These are phyloP conservation scores for Thaumatotibia leucotreta DNA, from an alignment of 1,140 invertebrate genomes.

Conservation along the genomic window DNA sequence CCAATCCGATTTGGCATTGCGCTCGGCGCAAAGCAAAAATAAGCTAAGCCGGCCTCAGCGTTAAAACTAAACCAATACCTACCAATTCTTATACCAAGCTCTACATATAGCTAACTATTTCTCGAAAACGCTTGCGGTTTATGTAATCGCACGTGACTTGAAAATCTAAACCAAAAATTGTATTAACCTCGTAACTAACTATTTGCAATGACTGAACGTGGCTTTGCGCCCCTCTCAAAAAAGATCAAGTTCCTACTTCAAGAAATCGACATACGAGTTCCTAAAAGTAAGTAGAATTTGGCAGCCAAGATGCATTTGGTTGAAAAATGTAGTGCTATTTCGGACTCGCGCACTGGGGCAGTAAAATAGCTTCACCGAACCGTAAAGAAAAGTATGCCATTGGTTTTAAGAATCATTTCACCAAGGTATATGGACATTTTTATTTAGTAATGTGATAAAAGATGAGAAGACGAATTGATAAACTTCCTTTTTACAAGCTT, in stretches of 20 bases:
- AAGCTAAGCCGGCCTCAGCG: slow-evolving; percentile 47
- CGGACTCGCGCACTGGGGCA: background rate
- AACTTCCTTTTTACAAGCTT: no score
- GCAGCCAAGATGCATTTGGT: slow-evolving; percentile 35
- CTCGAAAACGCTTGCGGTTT: slow-evolving; percentile 48
- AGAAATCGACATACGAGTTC: background rate
- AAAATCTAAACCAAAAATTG: slow-evolving; percentile 17
- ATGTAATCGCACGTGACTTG: slow-evolving; percentile 50
- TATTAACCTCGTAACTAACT: background rate
- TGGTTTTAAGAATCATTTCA: background rate
- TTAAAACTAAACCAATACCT: slow-evolving; percentile 66
- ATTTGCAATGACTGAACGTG: slow-evolving; percentile 31
- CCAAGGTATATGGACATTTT: no score
- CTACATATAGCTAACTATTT: slow-evolving; percentile 25
- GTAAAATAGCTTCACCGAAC: background rate
- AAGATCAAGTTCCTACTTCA: background rate
- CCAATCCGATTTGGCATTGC: slow-evolving; percentile 13
- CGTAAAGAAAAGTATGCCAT: background rate
- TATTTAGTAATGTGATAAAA: no score
- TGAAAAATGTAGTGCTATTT: slow-evolving; percentile 8
- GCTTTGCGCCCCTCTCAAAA: background rate
- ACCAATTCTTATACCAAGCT: slow-evolving; percentile 17
- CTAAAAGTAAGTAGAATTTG: slow-evolving; percentile 9
- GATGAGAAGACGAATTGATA: no score
- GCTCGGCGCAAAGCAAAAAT: slow-evolving; percentile 44